These are phyloP conservation scores for Cryptophagus acutangulus DNA, from an alignment of 2,888 invertebrate genomes.

Conservation along the genomic window DNA sequence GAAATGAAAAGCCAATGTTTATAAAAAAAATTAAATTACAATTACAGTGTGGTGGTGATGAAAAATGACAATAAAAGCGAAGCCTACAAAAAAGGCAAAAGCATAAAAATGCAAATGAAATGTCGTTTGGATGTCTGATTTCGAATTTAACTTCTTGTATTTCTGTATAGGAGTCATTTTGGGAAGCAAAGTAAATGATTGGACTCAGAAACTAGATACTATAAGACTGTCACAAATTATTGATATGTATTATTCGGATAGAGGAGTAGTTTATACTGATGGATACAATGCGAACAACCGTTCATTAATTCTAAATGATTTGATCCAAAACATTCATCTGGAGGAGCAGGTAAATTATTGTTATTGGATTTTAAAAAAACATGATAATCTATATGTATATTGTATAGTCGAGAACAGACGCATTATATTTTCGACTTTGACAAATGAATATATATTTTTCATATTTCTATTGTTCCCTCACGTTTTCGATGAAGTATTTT, in stretches of 20 bases:
- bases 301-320: constrained; percentile 46
- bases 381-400: too few relatives aligned
- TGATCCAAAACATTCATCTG: constrained; percentile 47
- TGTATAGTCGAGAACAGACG: too few relatives aligned
- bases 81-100: too few relatives aligned
- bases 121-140: too few relatives aligned
- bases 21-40: too few relatives aligned
- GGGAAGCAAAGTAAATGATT: too few relatives aligned
- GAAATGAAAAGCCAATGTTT: too few relatives aligned
- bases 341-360: constrained; percentile 41
- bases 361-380: too few relatives aligned
- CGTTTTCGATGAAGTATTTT: not conserved
- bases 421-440: constrained; percentile 1
- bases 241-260: constrained; percentile 58
- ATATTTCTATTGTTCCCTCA: not conserved
- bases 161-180: constrained; percentile 1
- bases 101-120: too few relatives aligned
- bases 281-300: constrained; percentile 58
- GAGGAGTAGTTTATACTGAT: constrained; percentile 55
- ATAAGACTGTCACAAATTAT: constrained; percentile 28
- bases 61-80: too few relatives aligned
- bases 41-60: too few relatives aligned
- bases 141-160: too few relatives aligned
- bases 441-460: not conserved
- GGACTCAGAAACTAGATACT: constrained; percentile 24